phyloP scores from a whole-genome alignment of 2,888 invertebrate species.

The Gastrophysa polygoni region DNA sequence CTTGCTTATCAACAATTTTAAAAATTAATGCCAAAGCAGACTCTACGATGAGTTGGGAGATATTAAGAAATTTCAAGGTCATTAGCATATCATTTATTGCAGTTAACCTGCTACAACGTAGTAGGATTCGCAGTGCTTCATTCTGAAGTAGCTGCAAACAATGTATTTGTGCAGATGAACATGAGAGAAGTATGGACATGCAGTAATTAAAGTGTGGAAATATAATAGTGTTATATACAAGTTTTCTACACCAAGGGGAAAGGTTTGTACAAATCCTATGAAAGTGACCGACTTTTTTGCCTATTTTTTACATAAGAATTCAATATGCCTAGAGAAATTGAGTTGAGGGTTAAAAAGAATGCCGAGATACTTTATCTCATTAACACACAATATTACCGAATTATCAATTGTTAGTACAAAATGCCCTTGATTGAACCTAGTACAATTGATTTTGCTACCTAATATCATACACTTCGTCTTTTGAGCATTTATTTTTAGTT shows the following conservation, averaged over 20 bases:
- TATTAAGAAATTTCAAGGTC: slow-evolving; percentile 1
- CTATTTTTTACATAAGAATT: neutral
- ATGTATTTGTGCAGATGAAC: too few species aligned
- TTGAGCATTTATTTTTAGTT: neutral
- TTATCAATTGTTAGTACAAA: neutral
- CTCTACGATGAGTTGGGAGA: slow-evolving; percentile 7
- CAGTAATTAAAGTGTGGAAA: too few species aligned
- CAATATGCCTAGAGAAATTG: neutral
- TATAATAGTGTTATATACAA: neutral
- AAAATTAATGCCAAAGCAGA: slow-evolving; percentile 2
- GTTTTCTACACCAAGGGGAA: neutral
- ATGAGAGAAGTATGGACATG: too few species aligned
- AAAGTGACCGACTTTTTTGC: neutral
- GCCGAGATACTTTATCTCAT: too few species aligned
- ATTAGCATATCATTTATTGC: slow-evolving; percentile 6
- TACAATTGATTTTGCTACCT: neutral
- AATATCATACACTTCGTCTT: neutral
- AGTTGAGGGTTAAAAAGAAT: neutral
- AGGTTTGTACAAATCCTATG: neutral
- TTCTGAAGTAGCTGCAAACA: slow-evolving; percentile 6
- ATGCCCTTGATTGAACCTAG: neutral
- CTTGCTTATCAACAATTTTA: slow-evolving; percentile 7
- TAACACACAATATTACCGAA: neutral
- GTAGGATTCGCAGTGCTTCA: slow-evolving; percentile 8
- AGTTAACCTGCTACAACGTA: slow-evolving; percentile 4